Conservation (phyloP, 2,113 vertebrate species). For the Gallinago media region DNA sequence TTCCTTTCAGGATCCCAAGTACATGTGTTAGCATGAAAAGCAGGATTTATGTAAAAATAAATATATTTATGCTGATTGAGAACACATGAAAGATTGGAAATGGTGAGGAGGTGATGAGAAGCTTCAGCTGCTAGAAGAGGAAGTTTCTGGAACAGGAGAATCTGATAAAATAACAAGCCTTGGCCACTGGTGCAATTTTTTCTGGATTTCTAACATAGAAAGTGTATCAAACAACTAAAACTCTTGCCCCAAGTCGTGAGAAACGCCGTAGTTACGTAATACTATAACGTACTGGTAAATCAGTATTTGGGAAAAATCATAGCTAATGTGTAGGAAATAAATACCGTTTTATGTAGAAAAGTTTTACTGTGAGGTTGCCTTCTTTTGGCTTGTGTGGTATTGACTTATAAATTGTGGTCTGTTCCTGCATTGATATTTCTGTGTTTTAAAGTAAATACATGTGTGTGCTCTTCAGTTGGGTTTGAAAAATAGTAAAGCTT, state of each 20-base stretch:
- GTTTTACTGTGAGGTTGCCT: not conserved
- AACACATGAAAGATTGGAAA: not conserved
- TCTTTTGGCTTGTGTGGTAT: not conserved
- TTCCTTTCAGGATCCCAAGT: not conserved
- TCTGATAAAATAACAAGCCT: not conserved
- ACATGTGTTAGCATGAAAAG: not conserved
- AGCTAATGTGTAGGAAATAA: not conserved
- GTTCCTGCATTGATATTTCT: not conserved
- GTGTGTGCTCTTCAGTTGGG: not conserved
- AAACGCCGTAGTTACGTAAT: not conserved
- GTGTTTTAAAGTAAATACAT: not conserved
- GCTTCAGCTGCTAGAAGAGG: not conserved
- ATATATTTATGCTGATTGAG: not conserved
- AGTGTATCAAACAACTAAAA: not conserved
- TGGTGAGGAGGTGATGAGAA: not conserved
- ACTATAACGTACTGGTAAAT: not conserved
- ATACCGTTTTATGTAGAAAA: not conserved
- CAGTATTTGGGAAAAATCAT: not conserved
- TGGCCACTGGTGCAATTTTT: not conserved
- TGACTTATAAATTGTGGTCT: not conserved
- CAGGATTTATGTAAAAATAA: not conserved
- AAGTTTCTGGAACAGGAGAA: not conserved
- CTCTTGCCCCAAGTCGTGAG: fast-evolving
- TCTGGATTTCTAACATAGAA: not conserved
- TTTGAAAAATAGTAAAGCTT: not conserved